Conservation (phyloP, 2,113 vertebrate species). For the Eurypyga helias region DNA sequence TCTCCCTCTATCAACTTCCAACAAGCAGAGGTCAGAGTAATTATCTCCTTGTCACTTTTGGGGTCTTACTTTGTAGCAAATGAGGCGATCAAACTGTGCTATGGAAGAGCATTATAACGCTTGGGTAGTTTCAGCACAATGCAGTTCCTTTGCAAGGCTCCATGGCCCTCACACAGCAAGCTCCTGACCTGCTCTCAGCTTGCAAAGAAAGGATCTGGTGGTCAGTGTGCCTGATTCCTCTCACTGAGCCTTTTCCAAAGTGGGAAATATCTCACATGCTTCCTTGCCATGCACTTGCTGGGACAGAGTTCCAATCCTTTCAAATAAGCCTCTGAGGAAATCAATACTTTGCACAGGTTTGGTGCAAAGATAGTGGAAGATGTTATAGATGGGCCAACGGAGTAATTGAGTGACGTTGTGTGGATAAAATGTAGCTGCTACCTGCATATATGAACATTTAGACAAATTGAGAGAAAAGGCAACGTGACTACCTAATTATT, state of each 20-base stretch:
- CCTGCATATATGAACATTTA: background rate
- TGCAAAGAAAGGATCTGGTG: background rate
- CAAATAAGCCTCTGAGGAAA: background rate
- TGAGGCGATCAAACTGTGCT: background rate
- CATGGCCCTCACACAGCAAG: background rate
- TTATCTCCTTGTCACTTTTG: slow-evolving; percentile 1
- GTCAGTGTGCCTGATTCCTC: background rate
- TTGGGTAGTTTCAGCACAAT: background rate
- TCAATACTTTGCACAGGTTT: background rate
- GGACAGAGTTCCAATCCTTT: background rate
- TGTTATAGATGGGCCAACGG: background rate
- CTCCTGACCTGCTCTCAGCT: background rate
- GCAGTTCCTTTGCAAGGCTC: background rate
- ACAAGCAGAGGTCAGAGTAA: background rate
- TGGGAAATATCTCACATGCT: background rate
- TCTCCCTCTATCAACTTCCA: background rate
- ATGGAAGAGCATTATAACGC: background rate
- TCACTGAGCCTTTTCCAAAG: background rate
- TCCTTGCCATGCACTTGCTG: background rate
- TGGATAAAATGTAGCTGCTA: background rate
- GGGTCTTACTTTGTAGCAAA: background rate
- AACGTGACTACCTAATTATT: slow-evolving; percentile 16
- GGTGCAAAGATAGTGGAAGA: background rate
- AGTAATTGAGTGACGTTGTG: background rate
- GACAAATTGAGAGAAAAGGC: slow-evolving; percentile 37